Evolutionary conservation across 2,797 vertebrate species (phyloP), one percentile per base, ranked within the genome.

Genomic region (Protonibea diacanthus): DNA sequence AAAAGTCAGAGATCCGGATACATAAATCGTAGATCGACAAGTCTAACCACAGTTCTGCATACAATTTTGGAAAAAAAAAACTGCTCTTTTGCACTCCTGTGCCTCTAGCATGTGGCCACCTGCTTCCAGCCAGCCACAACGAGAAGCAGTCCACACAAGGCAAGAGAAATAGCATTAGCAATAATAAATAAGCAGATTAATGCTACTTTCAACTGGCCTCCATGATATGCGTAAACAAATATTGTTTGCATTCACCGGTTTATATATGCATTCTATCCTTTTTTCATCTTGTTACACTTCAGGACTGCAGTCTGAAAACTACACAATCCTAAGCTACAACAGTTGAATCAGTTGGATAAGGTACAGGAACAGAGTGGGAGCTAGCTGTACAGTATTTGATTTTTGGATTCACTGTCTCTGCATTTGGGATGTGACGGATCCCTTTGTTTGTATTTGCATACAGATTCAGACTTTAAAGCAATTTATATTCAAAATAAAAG

Each of bases 371-470:
- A 15, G 6, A 17, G 42, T 69, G 33, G 9, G 8, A 38, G 33
- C 33, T 44, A 33, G 7, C 40, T 12, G 3, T n/a, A 18, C 40
- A 67, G 0, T 33, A 51, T 76, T 67, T 68, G 48, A 45, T 67
- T 71, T 81, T 55, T 52, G 78, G 23, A 55, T 69, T 80, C 52
- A 66, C 63, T 61, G 49, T 61, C 42, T 25, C 0, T 63, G 61
- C 57, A 55, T 25, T 48, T 0, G 0, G 29, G 52, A 74, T 62
- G 53, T 5, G 59, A 58, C 66, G 57, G 66, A 79, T 69, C 73
- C 73, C 11, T 81, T 79, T 79, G 58, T 77, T 76, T 81, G 27
- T 86, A 21, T 83, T 83, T 68, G 64, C 48, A 14, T 58, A 15
- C 29, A 62, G 48, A 71, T 77, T 62, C 18, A 38, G 11, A 66